Base-by-base conservation (phyloP, 2,888 invertebrate species). In the Platycnemis pennipes region DNA sequence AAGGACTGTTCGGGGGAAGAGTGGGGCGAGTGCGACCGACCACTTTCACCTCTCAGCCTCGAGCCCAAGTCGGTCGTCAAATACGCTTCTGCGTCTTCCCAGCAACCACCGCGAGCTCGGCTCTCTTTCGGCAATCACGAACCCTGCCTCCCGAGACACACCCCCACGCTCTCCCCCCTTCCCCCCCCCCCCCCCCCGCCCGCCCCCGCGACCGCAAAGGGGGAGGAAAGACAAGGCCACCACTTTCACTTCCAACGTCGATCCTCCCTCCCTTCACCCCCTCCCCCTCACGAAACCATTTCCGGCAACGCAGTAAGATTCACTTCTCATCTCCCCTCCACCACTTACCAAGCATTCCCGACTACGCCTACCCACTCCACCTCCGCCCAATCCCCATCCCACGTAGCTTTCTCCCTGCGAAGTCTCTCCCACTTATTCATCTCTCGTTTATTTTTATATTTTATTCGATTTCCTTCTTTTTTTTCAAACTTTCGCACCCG, bases 21-120 rank as follows among this genome's bases (percentile, higher is more conserved):
- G n/a, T 5, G 13, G 77, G 13, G 13, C 7, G 77, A n/a, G 11
- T 4, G 31, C 26, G 31, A 11, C 3, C 16, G 77, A 77, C 31
- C 77, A 77, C 77, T 77, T 77, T 77, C 77, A 77, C 77, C 77
- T 77, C 77, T n/a, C n/a, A n/a, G 13, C 77, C 31, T 77, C 31
- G 37, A n/a, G 77, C 77, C 13, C 77, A 77, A 77, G 26, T 31
- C 77, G 31, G 37, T 37, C 77, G 37, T 77, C 77, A 77, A 77
- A 77, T 77, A n/a, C 13, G 77, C n/a, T 77, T 37, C 37, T 37
- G 77, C 31, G 26, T n/a, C 31, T 77, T 77, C 77, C 77, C 37
- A 77, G n/a, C 31, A 77, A 1, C 37, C 77, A 77, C 37, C 37
- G 11, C 31, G 77, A 77, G 13, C 31, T 11, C 63, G 63, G 63